A percentile compares a stretch with the other conserved stretches of the same genome.
Conservation (phyloP, 2,113 vertebrate genomes). For the Hippocampus comes region DNA sequence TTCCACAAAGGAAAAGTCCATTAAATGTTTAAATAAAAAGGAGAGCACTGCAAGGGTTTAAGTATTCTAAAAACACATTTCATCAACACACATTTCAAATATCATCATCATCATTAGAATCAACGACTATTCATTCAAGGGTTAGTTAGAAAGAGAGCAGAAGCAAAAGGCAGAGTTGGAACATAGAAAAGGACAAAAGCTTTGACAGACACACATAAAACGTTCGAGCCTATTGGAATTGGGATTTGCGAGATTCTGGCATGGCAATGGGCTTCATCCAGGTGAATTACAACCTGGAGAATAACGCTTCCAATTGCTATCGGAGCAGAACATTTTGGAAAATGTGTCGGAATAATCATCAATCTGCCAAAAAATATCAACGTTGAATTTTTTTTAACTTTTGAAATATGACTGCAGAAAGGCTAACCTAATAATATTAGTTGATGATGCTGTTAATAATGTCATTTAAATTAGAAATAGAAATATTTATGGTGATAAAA, state of each 20-base stretch:
- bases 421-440: too few relatives aligned
- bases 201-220: constrained; percentile 59
- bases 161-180: constrained; percentile 49
- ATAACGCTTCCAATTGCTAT: constrained; percentile 4
- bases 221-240: constrained; percentile 37
- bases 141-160: constrained; percentile 39
- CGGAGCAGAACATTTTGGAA: not conserved
- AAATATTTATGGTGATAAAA: too few relatives aligned
- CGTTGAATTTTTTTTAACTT: too few relatives aligned
- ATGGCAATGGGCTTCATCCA: not conserved
- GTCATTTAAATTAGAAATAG: too few relatives aligned
- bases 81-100: constrained; percentile 40
- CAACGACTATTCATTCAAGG: constrained; percentile 30
- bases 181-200: constrained; percentile 73
- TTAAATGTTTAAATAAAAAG: constrained; percentile 62
- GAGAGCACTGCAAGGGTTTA: constrained; percentile 76
- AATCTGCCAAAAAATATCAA: too few relatives aligned
- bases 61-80: constrained; percentile 46
- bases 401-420: too few relatives aligned
- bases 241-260: not conserved
- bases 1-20: constrained; percentile 68
- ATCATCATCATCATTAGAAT: constrained; percentile 39
- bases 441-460: too few relatives aligned
- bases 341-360: not conserved
- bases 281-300: constrained; percentile 31